Evolutionary conservation across 2,113 vertebrate species (phyloP).

Genomic region (Phalacrocorax aristotelis): DNA sequence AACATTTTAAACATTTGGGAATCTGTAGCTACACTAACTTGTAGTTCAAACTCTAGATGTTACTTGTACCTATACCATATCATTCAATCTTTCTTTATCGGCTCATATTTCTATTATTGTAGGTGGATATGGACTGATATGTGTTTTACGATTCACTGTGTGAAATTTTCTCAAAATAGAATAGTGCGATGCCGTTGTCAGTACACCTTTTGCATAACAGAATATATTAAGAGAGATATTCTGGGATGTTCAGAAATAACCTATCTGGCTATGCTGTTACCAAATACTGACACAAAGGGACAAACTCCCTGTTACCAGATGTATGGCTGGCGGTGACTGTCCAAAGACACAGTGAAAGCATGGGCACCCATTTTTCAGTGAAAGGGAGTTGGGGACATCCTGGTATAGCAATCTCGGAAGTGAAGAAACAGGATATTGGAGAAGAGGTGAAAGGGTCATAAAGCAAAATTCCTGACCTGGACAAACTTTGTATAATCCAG

Average conservation of each 20-base stretch:
- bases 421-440: not conserved
- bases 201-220: not conserved
- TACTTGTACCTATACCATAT: not conserved
- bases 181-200: not conserved
- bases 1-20: not conserved
- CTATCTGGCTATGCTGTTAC: not conserved
- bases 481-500: not conserved
- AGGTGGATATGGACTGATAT: not conserved
- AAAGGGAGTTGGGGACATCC: not conserved
- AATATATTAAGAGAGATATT: not conserved
- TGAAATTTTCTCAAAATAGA: not conserved
- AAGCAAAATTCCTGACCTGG: not conserved
- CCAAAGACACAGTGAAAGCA: not conserved
- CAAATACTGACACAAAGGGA: not conserved
- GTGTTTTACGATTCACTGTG: not conserved
- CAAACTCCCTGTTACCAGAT: not conserved
- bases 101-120: not conserved
- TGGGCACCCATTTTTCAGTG: not conserved
- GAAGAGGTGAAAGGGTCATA: not conserved
- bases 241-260: not conserved
- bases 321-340: not conserved
- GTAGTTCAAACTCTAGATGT: not conserved
- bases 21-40: not conserved
- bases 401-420: not conserved
- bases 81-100: not conserved